These are phyloP conservation scores for Globodera ellingtonae DNA, from an alignment of 1,140 invertebrate species.

Conservation along the genomic window DNA sequence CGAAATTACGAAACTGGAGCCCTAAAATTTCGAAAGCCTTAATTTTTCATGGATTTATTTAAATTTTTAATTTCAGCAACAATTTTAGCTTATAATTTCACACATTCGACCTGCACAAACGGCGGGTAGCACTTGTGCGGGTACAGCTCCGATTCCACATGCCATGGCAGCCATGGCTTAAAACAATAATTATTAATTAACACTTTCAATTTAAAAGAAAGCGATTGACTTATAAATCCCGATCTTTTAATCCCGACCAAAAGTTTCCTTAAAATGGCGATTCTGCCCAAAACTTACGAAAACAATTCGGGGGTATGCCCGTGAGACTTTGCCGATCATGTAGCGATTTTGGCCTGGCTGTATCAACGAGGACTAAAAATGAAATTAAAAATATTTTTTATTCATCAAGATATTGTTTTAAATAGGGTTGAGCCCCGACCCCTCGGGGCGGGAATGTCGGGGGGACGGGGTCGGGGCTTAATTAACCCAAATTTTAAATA, in stretches of 20 bases:
- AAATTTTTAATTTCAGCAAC: no score
- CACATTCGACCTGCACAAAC: conserved; percentile 58
- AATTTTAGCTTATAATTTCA: no score
- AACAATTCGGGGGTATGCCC: conserved; percentile 61
- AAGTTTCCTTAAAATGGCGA: no score
- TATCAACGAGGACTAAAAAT: background rate
- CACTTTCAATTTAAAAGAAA: no score
- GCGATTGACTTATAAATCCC: no score
- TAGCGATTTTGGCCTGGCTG: conserved; percentile 32
- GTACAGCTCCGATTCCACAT: conserved; percentile 57
- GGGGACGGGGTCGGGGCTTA: no score
- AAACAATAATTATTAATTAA: no score
- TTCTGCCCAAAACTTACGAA: conserved; percentile 22
- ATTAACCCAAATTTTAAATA: no score
- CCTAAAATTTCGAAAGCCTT: conserved; percentile 37
- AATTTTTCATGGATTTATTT: background rate
- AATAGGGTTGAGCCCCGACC: no score
- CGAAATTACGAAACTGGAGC: conserved; percentile 59
- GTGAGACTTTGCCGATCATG: conserved; percentile 62
- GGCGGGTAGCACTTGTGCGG: conserved; percentile 62
- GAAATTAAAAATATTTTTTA: no score
- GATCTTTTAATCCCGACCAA: no score
- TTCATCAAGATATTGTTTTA: background rate
- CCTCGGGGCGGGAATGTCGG: no score
- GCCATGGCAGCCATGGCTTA: conserved; percentile 61